A percentile compares a stretch with the other conserved stretches of the same genome.
phyloP scores from a whole-genome alignment of 2,888 invertebrate genomes.

The Brachyopa scutellaris region DNA sequence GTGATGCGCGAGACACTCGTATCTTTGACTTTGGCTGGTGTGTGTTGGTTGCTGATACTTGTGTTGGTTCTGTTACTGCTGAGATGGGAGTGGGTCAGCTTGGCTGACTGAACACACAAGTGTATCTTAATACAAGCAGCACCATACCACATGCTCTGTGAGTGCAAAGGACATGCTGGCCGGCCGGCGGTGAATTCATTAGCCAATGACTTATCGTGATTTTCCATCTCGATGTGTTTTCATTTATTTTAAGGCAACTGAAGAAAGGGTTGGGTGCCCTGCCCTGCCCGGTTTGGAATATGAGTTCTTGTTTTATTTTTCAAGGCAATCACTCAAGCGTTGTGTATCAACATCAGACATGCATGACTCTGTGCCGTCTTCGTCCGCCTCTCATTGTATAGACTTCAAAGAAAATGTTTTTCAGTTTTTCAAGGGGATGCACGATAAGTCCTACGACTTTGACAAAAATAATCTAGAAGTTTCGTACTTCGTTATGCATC shows the following conservation, averaged over 20 bases:
- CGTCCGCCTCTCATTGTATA: constrained; percentile 38
- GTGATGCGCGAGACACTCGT: constrained; percentile 57
- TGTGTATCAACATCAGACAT: constrained; percentile 60
- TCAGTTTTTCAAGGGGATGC: background rate
- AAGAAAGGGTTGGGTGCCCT: background rate
- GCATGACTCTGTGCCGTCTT: constrained; percentile 26
- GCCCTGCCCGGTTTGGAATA: constrained; percentile 29
- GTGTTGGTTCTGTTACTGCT: background rate
- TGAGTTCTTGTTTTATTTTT: constrained; percentile 8
- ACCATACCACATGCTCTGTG: constrained; percentile 31
- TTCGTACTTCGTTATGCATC: background rate
- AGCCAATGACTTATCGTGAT: constrained; percentile 68
- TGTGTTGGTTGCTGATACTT: background rate
- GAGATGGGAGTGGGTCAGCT: constrained; percentile 61
- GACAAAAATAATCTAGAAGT: constrained; percentile 7
- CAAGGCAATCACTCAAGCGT: constrained; percentile 62
- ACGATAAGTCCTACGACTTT: constrained; percentile 10
- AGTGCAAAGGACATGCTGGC: constrained; percentile 53
- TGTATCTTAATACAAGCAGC: background rate
- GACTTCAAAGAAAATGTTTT: constrained; percentile 61
- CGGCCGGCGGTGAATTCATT: constrained; percentile 66
- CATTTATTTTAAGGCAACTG: constrained; percentile 42
- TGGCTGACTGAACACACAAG: constrained; percentile 30
- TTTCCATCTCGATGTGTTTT: too few relatives aligned
- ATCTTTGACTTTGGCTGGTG: constrained; percentile 17